Base-by-base conservation (phyloP, 2,888 invertebrate species). In the Nowickia ferox region DNA sequence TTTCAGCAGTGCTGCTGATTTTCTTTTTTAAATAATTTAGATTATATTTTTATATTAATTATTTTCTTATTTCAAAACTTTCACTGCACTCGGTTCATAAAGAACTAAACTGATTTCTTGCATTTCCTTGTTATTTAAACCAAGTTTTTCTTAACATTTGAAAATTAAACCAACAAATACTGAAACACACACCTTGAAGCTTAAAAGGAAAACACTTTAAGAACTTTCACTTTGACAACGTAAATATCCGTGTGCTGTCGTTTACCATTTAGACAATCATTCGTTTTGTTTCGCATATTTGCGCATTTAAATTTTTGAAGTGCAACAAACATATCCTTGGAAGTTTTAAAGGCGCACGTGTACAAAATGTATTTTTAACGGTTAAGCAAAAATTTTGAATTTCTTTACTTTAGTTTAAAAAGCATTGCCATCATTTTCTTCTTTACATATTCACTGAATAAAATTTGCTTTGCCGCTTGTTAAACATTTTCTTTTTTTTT, bases 91-190 rank as follows among this genome's bases (percentile, higher is more conserved):
- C 82, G 55, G 78, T 85, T 82, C 85, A 55, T 42, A 51, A 75
- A 75, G 85, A 85, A 85, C 85, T 85, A 78, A 78, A 78, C 75
- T n/a, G 15, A 78, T 53, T 71, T 44, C 51, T 40, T 57, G 13
- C 65, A 65, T 75, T 71, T 71, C 71, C 48, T 75, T 78, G 57
- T 65, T 85, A 85, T 85, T 82, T 85, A 85, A 82, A 66, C 19
- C 61, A 44, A 11, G 17, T 53, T 63, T 11, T 79, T 30, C 42
- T 71, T 68, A 22, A 75, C 38, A 65, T 42, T 77, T 48, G 13
- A 2, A 15, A n/a, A n/a, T 10, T 53, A 17, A 11, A 48, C 30
- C 17, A 17, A 46, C 55, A 42, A 38, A 44, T 17, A 30, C 48
- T 40, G 51, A 46, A 17, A 17, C 44, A 46, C 9, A 9, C 6